Evolutionary conservation across 2,113 vertebrate species (phyloP), one percentile per base, ranked within the genome.

Genomic region (Aythya baeri): DNA sequence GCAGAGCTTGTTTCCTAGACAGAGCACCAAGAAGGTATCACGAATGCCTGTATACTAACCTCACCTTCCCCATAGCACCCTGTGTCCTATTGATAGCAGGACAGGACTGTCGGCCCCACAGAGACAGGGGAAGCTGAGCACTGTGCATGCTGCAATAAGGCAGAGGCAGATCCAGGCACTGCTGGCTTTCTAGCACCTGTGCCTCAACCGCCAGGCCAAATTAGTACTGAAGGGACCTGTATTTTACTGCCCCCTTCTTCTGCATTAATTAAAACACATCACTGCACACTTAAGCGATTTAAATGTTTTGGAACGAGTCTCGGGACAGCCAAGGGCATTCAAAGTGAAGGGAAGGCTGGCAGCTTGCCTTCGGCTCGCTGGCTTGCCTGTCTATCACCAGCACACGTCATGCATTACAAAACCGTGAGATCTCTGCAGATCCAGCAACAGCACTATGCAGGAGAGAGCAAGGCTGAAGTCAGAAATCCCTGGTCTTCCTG

Each of bases 201-300:
- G 66, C 70, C 58, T 91, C 59, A 83, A 77, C 67, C 55, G 88
- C 84, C 66, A 83, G 67, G 78, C 89, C 84, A 85, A 93, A 93
- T 91, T 78, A 82, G 66, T n/a, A 91, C 89, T 87, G 91, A 96
- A 96, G 74, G 81, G 93, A 94, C 83, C 88, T 93, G 86, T 89
- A 59, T 95, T 93, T 96, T 94, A 93, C 86, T 91, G 73, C 78
- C 73, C 94, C 91, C 91, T 89, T 93, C 90, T 89, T 91, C 93
- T 89, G 85, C 75, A 76, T 83, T 96, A 95, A 94, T 95, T 91
- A 95, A 95, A 94, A 93, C 80, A 93, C 90, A 93, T 94, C 57
- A 0, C 84, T 93, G 75, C 90, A 78, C 92, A 92, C 86, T 94
- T 94, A 85, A 97, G 84, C 86, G 91, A 97, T 97, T 95, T 91